Evolutionary conservation across 2,113 vertebrate species (phyloP).

Genomic region (Mohoua ochrocephala): DNA sequence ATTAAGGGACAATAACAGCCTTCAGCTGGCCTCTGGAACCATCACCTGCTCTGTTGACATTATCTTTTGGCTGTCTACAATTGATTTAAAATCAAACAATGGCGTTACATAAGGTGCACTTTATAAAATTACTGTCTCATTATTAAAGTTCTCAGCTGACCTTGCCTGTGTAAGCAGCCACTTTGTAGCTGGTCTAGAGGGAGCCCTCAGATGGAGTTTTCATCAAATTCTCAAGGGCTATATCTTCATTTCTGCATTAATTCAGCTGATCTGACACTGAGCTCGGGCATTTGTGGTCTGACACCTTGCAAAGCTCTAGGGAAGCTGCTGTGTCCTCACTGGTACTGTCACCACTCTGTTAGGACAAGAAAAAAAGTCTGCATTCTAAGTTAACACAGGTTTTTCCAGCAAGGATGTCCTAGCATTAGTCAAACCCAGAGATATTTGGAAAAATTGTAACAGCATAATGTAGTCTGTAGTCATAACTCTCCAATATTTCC

Average conservation of each 20-base stretch:
- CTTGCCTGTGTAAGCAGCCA: background rate
- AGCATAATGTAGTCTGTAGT: background rate
- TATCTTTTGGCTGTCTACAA: background rate
- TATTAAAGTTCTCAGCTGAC: background rate
- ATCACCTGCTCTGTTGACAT: constrained; percentile 7
- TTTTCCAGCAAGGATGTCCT: background rate
- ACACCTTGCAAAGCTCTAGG: background rate
- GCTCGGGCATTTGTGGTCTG: background rate
- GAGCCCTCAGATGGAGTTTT: background rate
- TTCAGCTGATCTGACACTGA: background rate
- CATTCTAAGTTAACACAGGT: background rate
- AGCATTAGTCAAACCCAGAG: background rate
- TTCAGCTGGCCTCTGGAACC: constrained; percentile 20
- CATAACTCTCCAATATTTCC: background rate
- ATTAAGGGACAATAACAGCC: background rate
- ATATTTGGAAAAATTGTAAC: background rate
- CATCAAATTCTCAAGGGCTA: background rate
- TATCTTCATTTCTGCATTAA: background rate
- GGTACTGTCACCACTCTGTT: background rate
- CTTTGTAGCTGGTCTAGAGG: background rate
- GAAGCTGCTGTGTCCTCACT: background rate
- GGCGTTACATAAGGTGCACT: background rate
- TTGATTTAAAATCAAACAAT: constrained; percentile 21
- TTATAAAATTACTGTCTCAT: background rate
- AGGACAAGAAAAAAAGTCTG: background rate